These are phyloP conservation scores for Drosophila limbata DNA, from an alignment of 2,888 invertebrate genomes.

Conservation along the genomic window DNA sequence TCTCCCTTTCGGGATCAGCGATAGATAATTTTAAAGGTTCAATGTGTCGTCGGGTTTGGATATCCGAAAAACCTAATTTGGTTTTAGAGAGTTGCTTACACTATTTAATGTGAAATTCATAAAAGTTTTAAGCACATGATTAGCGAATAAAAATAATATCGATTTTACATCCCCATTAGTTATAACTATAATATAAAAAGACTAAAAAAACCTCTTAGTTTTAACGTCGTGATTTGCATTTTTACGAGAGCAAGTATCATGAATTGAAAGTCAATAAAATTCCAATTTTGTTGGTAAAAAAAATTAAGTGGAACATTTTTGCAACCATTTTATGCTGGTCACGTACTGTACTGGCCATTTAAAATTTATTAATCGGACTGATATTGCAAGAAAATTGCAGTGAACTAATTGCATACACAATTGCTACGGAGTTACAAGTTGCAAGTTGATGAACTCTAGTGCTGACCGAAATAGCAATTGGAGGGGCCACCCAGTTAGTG, in stretches of 20 bases:
- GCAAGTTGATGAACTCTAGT: slow-evolving; percentile 26
- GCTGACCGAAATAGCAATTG: slow-evolving; percentile 11
- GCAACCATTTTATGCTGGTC: slow-evolving; percentile 11
- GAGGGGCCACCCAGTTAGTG: slow-evolving; percentile 31
- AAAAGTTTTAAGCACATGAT: too few relatives aligned
- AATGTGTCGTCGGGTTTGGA: too few relatives aligned
- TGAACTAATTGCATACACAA: slow-evolving; percentile 34
- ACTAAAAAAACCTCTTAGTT: slow-evolving; percentile 5
- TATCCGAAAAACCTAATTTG: too few relatives aligned
- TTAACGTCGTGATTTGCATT: slow-evolving; percentile 4
- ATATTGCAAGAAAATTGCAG: slow-evolving; percentile 17
- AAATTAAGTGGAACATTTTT: slow-evolving; percentile 7
- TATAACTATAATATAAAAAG: neutral
- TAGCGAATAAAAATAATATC: neutral
- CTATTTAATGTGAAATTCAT: too few relatives aligned
- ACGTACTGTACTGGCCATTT: slow-evolving; percentile 14
- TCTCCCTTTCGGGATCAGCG: too few relatives aligned
- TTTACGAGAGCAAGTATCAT: slow-evolving; percentile 12
- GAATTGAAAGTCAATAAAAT: slow-evolving; percentile 14
- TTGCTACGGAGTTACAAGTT: slow-evolving; percentile 4
- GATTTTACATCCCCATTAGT: slow-evolving; percentile 6
- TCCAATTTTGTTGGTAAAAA: neutral
- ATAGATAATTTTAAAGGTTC: too few relatives aligned
- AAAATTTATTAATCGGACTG: slow-evolving; percentile 32
- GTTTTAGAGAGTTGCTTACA: too few relatives aligned